phyloP scores from a whole-genome alignment of 2,113 vertebrate species.

The Rattus norvegicus region GRCr8 NC_086023.1:55835501-55836000 shows the following conservation, averaged over 20 bases:
- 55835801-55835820: neutral
- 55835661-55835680: neutral
- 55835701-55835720: neutral
- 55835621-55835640: neutral
- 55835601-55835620: neutral
- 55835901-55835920: neutral
- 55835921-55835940: conserved; percentile 44
- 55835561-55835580: neutral
- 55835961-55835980: conserved; percentile 50
- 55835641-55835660: neutral
- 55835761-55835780: neutral
- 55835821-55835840: neutral
- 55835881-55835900: neutral
- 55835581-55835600: neutral
- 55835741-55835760: conserved; percentile 7
- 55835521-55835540: neutral
- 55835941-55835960: conserved; percentile 50
- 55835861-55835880: neutral
- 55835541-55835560: no score
- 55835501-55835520: neutral
- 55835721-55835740: conserved; percentile 32
- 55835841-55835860: neutral
- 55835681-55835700: neutral
- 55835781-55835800: neutral
- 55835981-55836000: conserved; percentile 35